Evolutionary conservation across 2,797 vertebrate genomes (phyloP).

Genomic region (Lacerta bilineata): DNA sequence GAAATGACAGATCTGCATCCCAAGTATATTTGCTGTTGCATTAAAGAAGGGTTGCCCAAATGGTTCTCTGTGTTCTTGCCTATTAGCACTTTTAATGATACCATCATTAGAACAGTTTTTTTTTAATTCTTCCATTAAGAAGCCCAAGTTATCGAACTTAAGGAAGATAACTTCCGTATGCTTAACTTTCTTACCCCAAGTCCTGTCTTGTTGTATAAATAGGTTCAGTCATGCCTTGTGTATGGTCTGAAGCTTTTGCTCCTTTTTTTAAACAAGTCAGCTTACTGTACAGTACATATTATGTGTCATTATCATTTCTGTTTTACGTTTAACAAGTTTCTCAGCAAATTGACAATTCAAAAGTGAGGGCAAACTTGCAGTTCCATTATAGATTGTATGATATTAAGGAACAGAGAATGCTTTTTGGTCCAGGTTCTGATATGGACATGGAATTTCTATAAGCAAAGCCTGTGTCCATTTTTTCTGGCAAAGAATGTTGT

Average conservation of each 20-base stretch:
- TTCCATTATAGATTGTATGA: not conserved
- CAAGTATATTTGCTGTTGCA: not conserved
- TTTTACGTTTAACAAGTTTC: not conserved
- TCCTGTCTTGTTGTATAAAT: not conserved
- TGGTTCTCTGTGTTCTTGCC: constrained; percentile 18
- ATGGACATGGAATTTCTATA: not conserved
- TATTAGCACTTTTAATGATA: constrained; percentile 36
- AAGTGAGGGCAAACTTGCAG: not conserved
- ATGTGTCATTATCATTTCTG: not conserved
- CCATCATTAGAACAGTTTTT: constrained; percentile 43
- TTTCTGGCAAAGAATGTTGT: not conserved
- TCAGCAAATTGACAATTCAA: not conserved
- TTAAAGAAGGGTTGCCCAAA: constrained; percentile 31
- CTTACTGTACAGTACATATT: not conserved
- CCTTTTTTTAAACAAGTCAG: not conserved
- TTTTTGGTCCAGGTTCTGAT: no score
- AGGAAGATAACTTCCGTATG: not conserved
- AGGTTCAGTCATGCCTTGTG: not conserved
- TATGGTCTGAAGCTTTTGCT: not conserved
- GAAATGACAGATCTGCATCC: not conserved
- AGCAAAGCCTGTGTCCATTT: not conserved
- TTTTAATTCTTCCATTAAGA: constrained; percentile 20
- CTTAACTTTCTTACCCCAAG: not conserved
- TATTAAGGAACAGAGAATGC: not conserved
- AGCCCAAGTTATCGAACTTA: not conserved